A percentile compares a stretch with the other conserved stretches of the same genome.
These are phyloP conservation scores for Callithrix jacchus DNA, from an alignment of 2,113 vertebrate species.

Conservation along the genomic window DNA sequence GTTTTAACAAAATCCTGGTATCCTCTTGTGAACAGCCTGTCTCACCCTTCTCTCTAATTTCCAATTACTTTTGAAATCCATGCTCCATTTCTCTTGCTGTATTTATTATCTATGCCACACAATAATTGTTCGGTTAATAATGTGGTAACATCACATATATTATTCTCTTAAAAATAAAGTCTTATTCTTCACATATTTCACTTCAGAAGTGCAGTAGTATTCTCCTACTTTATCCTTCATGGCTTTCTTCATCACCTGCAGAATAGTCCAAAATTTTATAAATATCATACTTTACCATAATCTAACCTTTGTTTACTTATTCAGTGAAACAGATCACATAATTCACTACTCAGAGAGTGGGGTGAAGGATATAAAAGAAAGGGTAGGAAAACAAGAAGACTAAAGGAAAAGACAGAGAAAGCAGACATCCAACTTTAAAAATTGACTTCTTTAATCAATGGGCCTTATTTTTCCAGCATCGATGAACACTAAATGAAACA, in stretches of 20 bases:
- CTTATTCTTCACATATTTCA: not conserved
- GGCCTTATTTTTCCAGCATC: not conserved
- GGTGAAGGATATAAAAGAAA: not conserved
- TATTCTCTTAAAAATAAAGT: conserved; percentile 21
- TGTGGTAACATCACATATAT: not conserved
- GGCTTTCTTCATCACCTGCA: not conserved
- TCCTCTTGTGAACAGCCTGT: not conserved
- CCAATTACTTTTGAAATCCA: not conserved
- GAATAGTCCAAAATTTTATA: not conserved
- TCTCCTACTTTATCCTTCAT: not conserved
- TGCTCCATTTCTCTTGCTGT: not conserved
- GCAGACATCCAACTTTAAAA: not conserved
- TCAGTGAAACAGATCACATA: not conserved
- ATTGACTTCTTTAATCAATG: not conserved
- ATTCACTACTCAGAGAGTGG: not conserved
- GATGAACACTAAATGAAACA: conserved; percentile 59
- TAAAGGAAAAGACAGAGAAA: not conserved
- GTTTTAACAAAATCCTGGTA: not conserved
- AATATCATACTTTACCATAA: not conserved
- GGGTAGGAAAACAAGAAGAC: not conserved
- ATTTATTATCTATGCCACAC: not conserved
- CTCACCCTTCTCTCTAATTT: not conserved
- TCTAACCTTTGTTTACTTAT: not conserved
- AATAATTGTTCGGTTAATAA: not conserved
- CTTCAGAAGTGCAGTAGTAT: not conserved